Percentiles rank a stretch among this genome's conserved stretches.
Evolutionary conservation across 37 sponge, comb jelly and placozoan genomes (phyloP).

Genomic region (Mnemiopsis leidyi): DNA sequence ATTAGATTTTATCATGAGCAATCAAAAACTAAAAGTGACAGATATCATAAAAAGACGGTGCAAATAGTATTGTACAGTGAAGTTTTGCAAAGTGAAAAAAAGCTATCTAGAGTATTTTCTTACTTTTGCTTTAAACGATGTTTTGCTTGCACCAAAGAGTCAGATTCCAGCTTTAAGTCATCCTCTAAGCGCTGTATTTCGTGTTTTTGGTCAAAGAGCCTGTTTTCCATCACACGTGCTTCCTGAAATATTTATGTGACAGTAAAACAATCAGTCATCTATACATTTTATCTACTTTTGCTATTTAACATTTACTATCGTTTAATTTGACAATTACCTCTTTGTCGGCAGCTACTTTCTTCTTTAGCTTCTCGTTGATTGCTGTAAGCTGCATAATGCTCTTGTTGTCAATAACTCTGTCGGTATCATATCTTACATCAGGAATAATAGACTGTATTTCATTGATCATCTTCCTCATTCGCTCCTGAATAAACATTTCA

Average conservation of each 20-base stretch:
- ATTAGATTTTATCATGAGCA: too few relatives aligned
- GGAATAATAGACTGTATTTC: background rate
- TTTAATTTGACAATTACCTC: background rate
- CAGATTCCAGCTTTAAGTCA: background rate
- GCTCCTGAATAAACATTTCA: background rate
- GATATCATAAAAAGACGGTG: too few relatives aligned
- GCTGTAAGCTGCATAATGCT: slow-evolving; percentile 26
- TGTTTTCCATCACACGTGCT: background rate
- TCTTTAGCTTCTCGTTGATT: slow-evolving; percentile 11
- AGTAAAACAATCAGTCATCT: too few relatives aligned
- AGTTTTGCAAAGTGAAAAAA: too few relatives aligned
- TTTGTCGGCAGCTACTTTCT: slow-evolving; percentile 43
- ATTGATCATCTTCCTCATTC: slow-evolving; percentile 18
- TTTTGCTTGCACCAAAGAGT: slow-evolving; percentile 20
- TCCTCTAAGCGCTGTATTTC: background rate
- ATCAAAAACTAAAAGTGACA: too few relatives aligned
- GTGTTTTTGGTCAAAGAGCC: slow-evolving; percentile 1
- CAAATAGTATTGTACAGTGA: too few relatives aligned
- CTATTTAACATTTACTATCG: background rate
- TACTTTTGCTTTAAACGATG: background rate
- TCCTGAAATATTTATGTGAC: too few relatives aligned
- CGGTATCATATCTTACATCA: background rate
- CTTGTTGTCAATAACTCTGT: slow-evolving; percentile 32
- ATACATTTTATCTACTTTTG: too few relatives aligned
- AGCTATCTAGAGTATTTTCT: background rate